phyloP scores from a whole-genome alignment of 2,797 vertebrate genomes.

The Poliocrania exsul region DNA sequence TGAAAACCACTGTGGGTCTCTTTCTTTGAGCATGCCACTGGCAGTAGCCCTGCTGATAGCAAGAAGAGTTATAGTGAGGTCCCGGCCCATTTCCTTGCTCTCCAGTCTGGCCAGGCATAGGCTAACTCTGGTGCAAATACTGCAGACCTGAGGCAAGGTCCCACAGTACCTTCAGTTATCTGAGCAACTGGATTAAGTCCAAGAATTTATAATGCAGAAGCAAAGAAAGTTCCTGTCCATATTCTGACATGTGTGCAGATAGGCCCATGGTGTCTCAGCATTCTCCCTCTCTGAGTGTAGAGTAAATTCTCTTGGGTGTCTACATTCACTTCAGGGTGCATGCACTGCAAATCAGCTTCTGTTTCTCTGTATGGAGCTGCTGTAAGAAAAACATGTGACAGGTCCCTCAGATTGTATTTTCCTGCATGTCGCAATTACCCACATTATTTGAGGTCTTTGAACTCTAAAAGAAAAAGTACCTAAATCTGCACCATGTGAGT shows the following conservation, averaged over 20 bases:
- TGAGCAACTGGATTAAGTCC: neutral
- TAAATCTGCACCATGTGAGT: neutral
- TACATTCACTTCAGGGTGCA: neutral
- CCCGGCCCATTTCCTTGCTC: neutral
- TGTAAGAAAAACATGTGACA: neutral
- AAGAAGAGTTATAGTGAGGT: neutral
- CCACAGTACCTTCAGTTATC: rapidly evolving
- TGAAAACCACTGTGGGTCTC: neutral
- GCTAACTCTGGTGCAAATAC: neutral
- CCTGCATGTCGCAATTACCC: rapidly evolving
- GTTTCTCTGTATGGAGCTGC: neutral
- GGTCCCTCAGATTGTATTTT: neutral
- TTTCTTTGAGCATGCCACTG: neutral
- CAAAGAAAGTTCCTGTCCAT: neutral
- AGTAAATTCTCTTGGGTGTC: neutral
- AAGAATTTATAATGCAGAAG: neutral
- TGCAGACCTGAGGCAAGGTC: neutral
- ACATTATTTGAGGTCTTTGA: neutral
- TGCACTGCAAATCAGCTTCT: neutral
- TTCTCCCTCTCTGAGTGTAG: neutral
- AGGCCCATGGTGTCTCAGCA: neutral
- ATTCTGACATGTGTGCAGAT: neutral
- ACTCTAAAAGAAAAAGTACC: neutral
- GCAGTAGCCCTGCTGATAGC: neutral
- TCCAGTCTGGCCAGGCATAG: neutral